Conservation (phyloP, 1,140 invertebrate species). For the Mactra quadrangularis region DNA sequence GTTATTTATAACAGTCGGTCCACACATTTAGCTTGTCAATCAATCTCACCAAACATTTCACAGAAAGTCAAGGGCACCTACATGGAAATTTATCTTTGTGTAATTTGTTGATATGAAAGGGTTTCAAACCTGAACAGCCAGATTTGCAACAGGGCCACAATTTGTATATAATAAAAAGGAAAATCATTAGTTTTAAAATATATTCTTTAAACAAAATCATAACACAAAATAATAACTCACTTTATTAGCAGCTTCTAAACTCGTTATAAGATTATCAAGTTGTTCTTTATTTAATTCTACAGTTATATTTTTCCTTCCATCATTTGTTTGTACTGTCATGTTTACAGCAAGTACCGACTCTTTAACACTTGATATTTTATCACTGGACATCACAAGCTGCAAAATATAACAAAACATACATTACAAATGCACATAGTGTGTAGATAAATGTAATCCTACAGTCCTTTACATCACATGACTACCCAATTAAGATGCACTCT, state of each 20-base stretch:
- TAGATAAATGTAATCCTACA: background rate
- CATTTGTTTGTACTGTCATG: conserved; percentile 67
- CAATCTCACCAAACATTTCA: too few species aligned
- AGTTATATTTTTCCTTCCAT: conserved; percentile 65
- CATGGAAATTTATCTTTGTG: too few species aligned
- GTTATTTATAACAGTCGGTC: too few species aligned
- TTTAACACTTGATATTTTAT: conserved; percentile 76
- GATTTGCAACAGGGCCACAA: too few species aligned
- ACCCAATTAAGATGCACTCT: background rate
- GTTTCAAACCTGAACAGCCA: background rate
- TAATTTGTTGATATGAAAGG: too few species aligned
- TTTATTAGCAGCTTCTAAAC: conserved; percentile 78
- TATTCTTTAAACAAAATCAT: background rate
- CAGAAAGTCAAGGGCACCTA: too few species aligned
- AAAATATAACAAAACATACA: conserved; percentile 47
- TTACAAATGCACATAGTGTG: background rate
- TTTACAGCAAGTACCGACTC: conserved; percentile 75
- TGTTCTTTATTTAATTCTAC: conserved; percentile 76
- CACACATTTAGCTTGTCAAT: too few species aligned
- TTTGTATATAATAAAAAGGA: too few species aligned
- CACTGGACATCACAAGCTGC: conserved; percentile 79
- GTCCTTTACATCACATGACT: background rate
- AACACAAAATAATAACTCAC: conserved; percentile 57
- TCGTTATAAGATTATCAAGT: conserved; percentile 72
- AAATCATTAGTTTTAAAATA: background rate